These are phyloP conservation scores for Telmatherina bonti DNA, from an alignment of 2,797 vertebrate genomes.

Conservation along the genomic window DNA sequence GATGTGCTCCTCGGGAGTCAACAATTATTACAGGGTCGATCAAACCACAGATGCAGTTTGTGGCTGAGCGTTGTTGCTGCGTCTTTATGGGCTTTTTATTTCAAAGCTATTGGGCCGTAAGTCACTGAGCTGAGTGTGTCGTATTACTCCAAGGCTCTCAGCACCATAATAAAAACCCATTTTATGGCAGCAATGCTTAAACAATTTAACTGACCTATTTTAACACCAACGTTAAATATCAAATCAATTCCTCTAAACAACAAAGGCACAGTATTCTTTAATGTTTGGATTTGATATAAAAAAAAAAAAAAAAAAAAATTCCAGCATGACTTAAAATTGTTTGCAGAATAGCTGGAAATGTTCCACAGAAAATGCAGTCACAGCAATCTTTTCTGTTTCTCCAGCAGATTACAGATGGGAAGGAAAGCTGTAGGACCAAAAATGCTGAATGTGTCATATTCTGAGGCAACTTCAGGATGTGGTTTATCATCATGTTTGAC, in stretches of 20 bases:
- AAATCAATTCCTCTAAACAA: constrained; percentile 37
- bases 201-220: constrained; percentile 51
- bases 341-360: constrained; percentile 57
- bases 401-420: constrained; percentile 57
- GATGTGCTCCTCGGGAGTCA: constrained; percentile 41
- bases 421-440: constrained; percentile 58
- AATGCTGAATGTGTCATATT: constrained; percentile 60
- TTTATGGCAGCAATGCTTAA: constrained; percentile 35
- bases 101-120: constrained; percentile 11
- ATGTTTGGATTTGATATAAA: constrained; percentile 37
- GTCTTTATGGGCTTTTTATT: constrained; percentile 19
- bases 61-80: neutral
- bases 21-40: constrained; percentile 28
- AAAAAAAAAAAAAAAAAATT: constrained; percentile 9
- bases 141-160: constrained; percentile 17
- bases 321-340: constrained; percentile 31
- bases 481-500: constrained; percentile 56
- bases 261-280: constrained; percentile 30
- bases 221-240: constrained; percentile 34
- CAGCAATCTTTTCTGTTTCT: constrained; percentile 65
- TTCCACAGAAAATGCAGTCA: constrained; percentile 56
- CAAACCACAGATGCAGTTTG: constrained; percentile 28
- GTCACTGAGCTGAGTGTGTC: constrained; percentile 13
- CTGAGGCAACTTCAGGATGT: constrained; percentile 50
- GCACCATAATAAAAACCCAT: constrained; percentile 26